These are phyloP conservation scores for Gadopsis marmoratus DNA, from an alignment of 2,797 vertebrate genomes.

Conservation along the genomic window DNA sequence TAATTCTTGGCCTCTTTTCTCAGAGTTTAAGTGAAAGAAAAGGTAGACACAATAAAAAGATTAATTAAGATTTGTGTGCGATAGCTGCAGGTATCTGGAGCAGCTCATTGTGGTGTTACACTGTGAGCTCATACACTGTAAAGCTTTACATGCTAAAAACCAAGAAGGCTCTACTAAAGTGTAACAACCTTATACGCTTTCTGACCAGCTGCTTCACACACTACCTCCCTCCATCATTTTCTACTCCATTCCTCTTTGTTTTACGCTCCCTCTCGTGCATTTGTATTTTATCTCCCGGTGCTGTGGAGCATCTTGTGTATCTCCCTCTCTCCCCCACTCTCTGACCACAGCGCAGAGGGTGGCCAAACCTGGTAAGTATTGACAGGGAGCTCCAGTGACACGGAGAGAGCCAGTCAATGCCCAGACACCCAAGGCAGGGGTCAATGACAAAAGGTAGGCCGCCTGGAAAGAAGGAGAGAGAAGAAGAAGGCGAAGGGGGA, in stretches of 20 bases:
- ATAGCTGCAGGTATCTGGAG: constrained; percentile 11
- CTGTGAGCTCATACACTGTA: constrained; percentile 33
- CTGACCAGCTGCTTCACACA: constrained; percentile 58
- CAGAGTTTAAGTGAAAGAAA: constrained; percentile 8
- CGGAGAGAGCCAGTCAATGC: constrained; percentile 84
- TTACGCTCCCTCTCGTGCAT: constrained; percentile 67
- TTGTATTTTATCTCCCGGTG: constrained; percentile 75
- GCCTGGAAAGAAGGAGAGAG: constrained; percentile 66
- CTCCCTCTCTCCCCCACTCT: constrained; percentile 75
- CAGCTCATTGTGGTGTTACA: constrained; percentile 2
- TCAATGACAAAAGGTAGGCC: constrained; percentile 86
- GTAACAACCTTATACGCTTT: constrained; percentile 47
- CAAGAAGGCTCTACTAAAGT: constrained; percentile 46
- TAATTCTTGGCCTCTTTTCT: not conserved
- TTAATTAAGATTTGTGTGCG: not conserved
- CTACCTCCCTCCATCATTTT: constrained; percentile 60
- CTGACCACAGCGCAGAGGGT: constrained; percentile 83
- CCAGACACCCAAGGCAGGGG: constrained; percentile 82
- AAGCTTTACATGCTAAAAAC: constrained; percentile 37
- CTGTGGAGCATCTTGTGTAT: constrained; percentile 68
- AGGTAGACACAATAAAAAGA: constrained; percentile 12
- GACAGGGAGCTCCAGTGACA: constrained; percentile 88
- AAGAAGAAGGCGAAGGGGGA: constrained; percentile 35
- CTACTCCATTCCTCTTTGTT: constrained; percentile 61
- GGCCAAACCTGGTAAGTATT: constrained; percentile 89